Evolutionary conservation across 2,113 vertebrate species (phyloP).

Genomic region (Silurus asotus): DNA sequence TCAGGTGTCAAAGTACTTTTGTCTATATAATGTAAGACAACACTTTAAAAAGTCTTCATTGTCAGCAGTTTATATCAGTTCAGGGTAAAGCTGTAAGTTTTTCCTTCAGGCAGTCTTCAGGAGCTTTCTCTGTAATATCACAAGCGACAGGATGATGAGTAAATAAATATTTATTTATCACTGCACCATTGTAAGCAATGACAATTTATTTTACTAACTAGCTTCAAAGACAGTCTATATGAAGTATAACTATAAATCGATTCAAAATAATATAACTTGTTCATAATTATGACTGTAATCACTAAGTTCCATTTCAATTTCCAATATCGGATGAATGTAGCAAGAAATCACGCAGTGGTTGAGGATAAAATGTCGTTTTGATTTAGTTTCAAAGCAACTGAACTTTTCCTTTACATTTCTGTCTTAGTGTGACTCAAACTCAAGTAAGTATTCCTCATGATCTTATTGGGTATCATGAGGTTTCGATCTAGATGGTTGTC

Average conservation of each 20-base stretch:
- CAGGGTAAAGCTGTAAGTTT: neutral
- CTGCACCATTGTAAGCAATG: neutral
- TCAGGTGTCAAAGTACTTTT: no score
- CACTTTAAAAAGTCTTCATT: neutral
- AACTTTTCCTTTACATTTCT: slow-evolving; percentile 21
- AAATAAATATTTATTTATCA: neutral
- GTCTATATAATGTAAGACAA: no score
- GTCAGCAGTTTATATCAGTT: neutral
- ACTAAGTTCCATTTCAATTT: slow-evolving; percentile 2
- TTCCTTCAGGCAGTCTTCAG: neutral
- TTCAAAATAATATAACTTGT: neutral
- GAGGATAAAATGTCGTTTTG: neutral
- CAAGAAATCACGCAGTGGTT: slow-evolving; percentile 4
- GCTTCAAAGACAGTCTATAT: neutral
- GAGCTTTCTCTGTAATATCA: neutral
- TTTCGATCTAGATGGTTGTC: neutral
- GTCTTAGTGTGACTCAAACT: neutral
- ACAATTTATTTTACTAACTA: neutral
- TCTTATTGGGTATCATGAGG: slow-evolving; percentile 2
- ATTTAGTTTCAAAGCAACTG: neutral
- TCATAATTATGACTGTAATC: no score
- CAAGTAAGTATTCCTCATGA: slow-evolving; percentile 33
- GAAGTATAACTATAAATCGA: neutral
- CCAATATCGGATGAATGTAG: neutral
- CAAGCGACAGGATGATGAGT: neutral